Conservation (phyloP, 2,113 vertebrate species). For the Leptocoma aspasia region DNA sequence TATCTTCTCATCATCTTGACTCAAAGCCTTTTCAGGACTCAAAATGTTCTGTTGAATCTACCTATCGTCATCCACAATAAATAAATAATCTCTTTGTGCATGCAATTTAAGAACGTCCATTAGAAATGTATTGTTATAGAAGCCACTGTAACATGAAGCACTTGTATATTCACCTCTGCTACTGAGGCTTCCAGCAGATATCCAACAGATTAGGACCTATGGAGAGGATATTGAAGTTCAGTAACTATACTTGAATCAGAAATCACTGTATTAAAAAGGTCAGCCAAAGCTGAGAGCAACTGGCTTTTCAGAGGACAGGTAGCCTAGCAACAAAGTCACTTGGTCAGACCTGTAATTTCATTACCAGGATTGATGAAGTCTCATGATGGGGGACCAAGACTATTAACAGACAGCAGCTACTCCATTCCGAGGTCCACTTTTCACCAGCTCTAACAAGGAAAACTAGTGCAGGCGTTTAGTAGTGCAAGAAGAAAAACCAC, state of each 20-base stretch:
- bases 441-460: not conserved
- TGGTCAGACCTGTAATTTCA: not conserved
- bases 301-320: not conserved
- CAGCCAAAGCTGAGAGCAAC: not conserved
- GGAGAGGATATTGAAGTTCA: not conserved
- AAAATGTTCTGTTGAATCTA: not conserved
- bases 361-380: not conserved
- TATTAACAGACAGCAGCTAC: not conserved
- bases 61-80: not conserved
- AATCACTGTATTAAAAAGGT: not conserved
- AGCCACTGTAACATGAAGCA: not conserved
- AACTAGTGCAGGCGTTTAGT: not conserved
- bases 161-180: not conserved
- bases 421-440: not conserved
- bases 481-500: not conserved
- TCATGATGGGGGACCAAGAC: not conserved
- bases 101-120: not conserved
- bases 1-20: not conserved
- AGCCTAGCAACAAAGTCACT: constrained; percentile 40
- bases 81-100: not conserved
- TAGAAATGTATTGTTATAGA: not conserved
- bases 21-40: not conserved
- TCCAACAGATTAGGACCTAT: not conserved
- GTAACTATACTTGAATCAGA: not conserved
- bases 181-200: not conserved